Conservation (phyloP, 2,113 vertebrate species). For the Ophiodon elongatus region DNA sequence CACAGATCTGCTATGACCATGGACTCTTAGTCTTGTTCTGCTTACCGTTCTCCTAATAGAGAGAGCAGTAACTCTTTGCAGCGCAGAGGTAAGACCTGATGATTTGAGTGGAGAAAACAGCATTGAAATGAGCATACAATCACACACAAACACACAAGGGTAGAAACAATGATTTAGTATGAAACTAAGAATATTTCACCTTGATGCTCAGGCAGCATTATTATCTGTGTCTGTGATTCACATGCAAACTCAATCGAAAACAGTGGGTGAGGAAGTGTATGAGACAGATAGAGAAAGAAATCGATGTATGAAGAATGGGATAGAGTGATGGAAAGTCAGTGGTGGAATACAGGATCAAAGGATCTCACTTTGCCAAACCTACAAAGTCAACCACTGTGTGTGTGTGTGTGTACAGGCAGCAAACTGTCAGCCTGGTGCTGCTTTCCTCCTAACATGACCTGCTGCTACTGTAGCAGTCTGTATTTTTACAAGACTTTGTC, state of each 20-base stretch:
- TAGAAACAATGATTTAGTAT: constrained; percentile 12
- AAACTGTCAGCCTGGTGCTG: constrained; percentile 7
- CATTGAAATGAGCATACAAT: background rate
- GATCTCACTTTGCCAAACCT: constrained; percentile 55
- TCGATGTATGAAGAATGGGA: constrained; percentile 22
- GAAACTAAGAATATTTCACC: constrained; percentile 47
- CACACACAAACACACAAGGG: too few relatives aligned
- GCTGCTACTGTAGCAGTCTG: constrained; percentile 24
- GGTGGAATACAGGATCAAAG: constrained; percentile 64
- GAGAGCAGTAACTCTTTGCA: background rate
- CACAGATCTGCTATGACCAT: background rate
- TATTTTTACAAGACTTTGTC: constrained; percentile 14
- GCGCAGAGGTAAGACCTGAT: background rate
- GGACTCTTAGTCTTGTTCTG: background rate
- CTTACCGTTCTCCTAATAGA: background rate
- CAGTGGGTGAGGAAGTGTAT: constrained; percentile 15
- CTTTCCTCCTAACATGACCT: constrained; percentile 31
- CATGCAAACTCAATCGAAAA: constrained; percentile 54
- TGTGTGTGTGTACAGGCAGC: background rate
- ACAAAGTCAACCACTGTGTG: constrained; percentile 30
- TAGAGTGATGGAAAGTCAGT: constrained; percentile 27
- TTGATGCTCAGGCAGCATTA: constrained; percentile 45
- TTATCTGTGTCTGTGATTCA: constrained; percentile 48
- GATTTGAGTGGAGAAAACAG: constrained; percentile 20
- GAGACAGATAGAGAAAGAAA: constrained; percentile 12